These are phyloP conservation scores for Aleadryas rufinucha DNA, from an alignment of 2,113 vertebrate species.

Conservation along the genomic window DNA sequence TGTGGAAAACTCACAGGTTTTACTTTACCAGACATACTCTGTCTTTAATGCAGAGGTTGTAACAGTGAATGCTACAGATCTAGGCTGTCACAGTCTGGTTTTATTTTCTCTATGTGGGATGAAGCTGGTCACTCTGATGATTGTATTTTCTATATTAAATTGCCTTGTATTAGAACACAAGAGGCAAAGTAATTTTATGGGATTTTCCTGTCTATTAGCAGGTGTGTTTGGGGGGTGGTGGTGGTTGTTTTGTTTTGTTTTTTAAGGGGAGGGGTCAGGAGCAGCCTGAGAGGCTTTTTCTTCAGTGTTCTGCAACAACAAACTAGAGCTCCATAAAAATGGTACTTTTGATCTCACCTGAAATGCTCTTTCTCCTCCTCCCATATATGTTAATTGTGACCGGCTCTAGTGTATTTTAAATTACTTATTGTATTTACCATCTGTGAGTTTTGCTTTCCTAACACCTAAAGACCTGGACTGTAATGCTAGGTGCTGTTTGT, in stretches of 20 bases:
- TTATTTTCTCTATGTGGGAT: not conserved
- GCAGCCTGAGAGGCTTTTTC: not conserved
- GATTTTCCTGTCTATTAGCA: not conserved
- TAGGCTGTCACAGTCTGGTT: not conserved
- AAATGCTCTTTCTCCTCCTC: not conserved
- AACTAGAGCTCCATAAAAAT: not conserved
- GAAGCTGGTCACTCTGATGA: not conserved
- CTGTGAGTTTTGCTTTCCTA: not conserved
- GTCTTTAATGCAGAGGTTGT: not conserved
- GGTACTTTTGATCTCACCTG: not conserved
- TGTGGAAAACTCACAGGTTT: not conserved
- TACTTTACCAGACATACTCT: not conserved
- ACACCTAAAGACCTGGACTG: too few relatives aligned
- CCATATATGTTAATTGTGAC: not conserved
- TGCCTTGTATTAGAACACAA: not conserved
- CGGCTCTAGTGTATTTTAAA: not conserved
- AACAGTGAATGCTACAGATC: not conserved
- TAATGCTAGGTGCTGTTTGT: not conserved
- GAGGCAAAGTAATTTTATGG: not conserved
- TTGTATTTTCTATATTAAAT: not conserved
- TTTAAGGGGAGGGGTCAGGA: not conserved
- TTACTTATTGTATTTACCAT: not conserved
- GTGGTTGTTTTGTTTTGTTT: not conserved
- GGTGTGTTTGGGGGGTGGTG: not conserved
- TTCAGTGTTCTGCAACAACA: not conserved